Conservation (phyloP, 2,888 invertebrate species). For the Eupithecia dodoneata region DNA sequence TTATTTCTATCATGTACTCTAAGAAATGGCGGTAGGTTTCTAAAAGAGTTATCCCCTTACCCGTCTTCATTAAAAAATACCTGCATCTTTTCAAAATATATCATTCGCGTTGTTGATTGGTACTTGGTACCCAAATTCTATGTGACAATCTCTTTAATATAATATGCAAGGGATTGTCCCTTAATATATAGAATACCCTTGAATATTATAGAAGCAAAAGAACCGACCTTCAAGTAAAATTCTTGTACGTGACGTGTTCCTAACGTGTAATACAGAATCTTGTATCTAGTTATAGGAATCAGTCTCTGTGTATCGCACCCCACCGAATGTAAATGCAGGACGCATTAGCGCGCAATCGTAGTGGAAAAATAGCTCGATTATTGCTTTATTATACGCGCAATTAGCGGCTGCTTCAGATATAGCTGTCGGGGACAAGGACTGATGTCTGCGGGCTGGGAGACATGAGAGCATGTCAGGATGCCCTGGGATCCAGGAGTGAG, state of each 20-base stretch:
- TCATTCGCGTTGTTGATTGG: neutral
- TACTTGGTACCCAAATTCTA: neutral
- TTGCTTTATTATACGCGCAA: constrained; percentile 76
- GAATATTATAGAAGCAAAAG: neutral
- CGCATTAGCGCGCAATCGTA: constrained; percentile 67
- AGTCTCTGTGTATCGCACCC: constrained; percentile 23
- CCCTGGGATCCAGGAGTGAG: neutral
- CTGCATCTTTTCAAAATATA: too few species aligned
- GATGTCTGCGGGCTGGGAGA: constrained; percentile 18
- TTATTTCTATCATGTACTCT: neutral
- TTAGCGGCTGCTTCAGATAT: constrained; percentile 50
- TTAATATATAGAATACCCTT: neutral
- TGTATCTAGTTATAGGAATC: neutral
- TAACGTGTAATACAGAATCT: neutral
- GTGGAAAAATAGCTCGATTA: constrained; percentile 68
- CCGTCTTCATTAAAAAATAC: too few species aligned
- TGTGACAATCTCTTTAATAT: too few species aligned
- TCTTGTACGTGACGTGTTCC: neutral
- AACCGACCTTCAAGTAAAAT: neutral
- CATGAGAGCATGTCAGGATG: neutral
- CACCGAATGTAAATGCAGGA: constrained; percentile 57
- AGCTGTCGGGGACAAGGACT: constrained; percentile 24
- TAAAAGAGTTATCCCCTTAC: neutral
- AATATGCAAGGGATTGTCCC: too few species aligned
- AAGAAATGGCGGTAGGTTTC: neutral